Evolutionary conservation across 2,113 vertebrate genomes (phyloP).

Genomic region (pig (Sus scrofa)): T2T-Sscrofa CM000812.6:178574001-178574500

Average conservation of each 20-base stretch:
- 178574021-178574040: background rate
- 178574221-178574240: background rate
- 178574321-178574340: background rate
- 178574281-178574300: background rate
- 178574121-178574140: background rate
- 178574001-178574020: background rate
- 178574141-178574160: background rate
- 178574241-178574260: background rate
- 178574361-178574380: background rate
- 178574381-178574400: rapidly evolving
- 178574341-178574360: background rate
- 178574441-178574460: background rate
- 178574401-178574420: background rate
- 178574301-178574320: background rate
- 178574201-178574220: background rate
- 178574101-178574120: background rate
- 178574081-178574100: background rate
- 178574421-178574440: background rate
- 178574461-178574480: background rate
- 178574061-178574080: background rate
- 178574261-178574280: background rate
- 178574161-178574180: background rate
- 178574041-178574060: background rate
- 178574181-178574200: background rate
- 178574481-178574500: background rate